Evolutionary conservation across 2,797 vertebrate genomes (phyloP), one percentile per base, ranked within the genome.

Genomic region (Lagocephalus sceleratus): DNA sequence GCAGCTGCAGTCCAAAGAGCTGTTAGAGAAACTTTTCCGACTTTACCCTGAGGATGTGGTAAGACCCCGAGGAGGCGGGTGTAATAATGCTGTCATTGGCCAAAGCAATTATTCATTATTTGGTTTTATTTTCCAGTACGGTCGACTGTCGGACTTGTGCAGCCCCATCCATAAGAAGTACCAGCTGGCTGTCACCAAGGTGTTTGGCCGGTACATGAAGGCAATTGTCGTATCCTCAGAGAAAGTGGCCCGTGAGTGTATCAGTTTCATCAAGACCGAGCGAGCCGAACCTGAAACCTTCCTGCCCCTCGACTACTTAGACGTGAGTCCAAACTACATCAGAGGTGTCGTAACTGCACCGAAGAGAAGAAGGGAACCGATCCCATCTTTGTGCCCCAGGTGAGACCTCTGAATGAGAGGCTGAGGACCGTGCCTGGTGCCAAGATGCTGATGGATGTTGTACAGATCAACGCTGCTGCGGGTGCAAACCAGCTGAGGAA

Each of bases 141-240:
- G 97, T 60, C 93, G 94, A 60, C 82, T 99, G 5, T 87, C 92
- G 3, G 94, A 98, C 60, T 70, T 99, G 47, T 98, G 96, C 76
- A 93, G 94, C 68, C 97, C 97, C 52, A 93, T 95, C 62, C 95
- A 99, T 78, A 96, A 92, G 86, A 99, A 95, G 78, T 99, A 97
- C 71, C 94, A 94, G 67, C 89, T 99, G 64, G 95, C 96, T 11
- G 92, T 97, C 57, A 94, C 94, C 58, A 99, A 98, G 76, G 87
- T 97, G 11, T 95, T 98, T 48, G 93, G 94, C 47, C 90, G 49
- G 51, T 92, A 92, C 76, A 92, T 99, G 85, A 88, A 90, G 6
- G 92, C 94, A 56, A 92, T 99, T 3, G 88, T 99, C 21, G 95
- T 99, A 68, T 23, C 92, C 1, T 82, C 93, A 2, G 94, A 94